Conservation (phyloP, 1,140 invertebrate genomes). For the Dinothrombium tinctorium region DNA sequence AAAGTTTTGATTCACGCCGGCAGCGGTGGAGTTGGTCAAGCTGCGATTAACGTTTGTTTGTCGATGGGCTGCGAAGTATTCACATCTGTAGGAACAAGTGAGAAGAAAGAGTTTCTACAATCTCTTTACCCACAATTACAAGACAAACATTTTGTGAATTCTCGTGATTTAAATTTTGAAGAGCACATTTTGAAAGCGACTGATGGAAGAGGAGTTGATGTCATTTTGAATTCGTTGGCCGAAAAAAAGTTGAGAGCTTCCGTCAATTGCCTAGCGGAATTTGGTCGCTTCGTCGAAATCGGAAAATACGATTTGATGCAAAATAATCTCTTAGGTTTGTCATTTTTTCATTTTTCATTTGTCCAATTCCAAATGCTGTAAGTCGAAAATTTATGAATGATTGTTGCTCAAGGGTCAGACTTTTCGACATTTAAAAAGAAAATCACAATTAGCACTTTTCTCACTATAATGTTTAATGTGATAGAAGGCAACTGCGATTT, state of each 20-base stretch:
- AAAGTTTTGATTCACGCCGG: slow-evolving; percentile 75
- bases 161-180: slow-evolving; percentile 71
- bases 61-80: slow-evolving; percentile 32
- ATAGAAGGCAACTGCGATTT: too few relatives aligned
- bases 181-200: slow-evolving; percentile 52
- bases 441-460: too few relatives aligned
- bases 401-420: too few relatives aligned
- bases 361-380: too few relatives aligned
- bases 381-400: too few relatives aligned
- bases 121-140: slow-evolving; percentile 56
- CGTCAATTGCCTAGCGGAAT: slow-evolving; percentile 58
- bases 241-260: slow-evolving; percentile 5
- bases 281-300: slow-evolving; percentile 86
- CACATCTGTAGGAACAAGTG: slow-evolving; percentile 55
- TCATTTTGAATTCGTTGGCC: slow-evolving; percentile 33
- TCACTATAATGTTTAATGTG: too few relatives aligned
- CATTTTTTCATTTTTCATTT: too few relatives aligned
- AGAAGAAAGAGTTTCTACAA: slow-evolving; percentile 68
- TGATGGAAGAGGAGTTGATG: slow-evolving; percentile 39
- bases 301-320: slow-evolving; percentile 89
- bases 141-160: slow-evolving; percentile 66
- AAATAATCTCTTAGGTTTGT: too few relatives aligned
- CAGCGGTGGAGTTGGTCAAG: slow-evolving; percentile 80
- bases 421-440: too few relatives aligned
- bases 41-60: slow-evolving; percentile 52